phyloP scores from a whole-genome alignment of 37 sponge, comb jelly and placozoan species.

The Bolinopsis microptera region DNA sequence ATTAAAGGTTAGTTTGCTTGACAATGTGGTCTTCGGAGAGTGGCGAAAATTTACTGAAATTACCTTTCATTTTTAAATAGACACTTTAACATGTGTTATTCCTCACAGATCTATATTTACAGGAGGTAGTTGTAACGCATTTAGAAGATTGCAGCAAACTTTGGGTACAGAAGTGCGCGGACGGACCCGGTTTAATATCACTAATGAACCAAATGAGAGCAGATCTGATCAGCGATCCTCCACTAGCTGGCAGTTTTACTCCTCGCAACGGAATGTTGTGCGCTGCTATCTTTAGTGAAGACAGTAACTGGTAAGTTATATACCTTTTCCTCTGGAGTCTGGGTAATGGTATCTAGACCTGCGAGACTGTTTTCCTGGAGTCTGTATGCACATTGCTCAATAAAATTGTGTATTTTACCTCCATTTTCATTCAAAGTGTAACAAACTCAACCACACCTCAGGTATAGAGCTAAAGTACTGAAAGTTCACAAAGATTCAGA shows the following conservation, averaged over 20 bases:
- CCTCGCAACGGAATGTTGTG: constrained; percentile 76
- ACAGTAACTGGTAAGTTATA: constrained; percentile 59
- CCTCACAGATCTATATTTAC: too few relatives aligned
- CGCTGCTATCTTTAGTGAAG: constrained; percentile 81
- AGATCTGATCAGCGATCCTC: constrained; percentile 82
- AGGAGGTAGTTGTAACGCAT: constrained; percentile 41
- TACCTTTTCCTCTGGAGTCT: neutral
- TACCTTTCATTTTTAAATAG: too few relatives aligned
- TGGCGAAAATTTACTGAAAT: too few relatives aligned
- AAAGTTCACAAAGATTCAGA: constrained; percentile 65
- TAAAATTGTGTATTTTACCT: too few relatives aligned
- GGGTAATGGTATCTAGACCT: neutral
- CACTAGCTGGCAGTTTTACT: constrained; percentile 79
- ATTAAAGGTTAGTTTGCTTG: neutral
- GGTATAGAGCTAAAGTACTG: constrained; percentile 87
- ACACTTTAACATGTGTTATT: too few relatives aligned
- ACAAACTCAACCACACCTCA: too few relatives aligned
- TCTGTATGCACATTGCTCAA: too few relatives aligned
- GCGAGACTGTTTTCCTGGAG: neutral
- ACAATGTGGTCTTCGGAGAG: neutral
- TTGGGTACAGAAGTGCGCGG: constrained; percentile 66
- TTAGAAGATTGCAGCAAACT: constrained; percentile 13
- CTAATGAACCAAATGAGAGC: constrained; percentile 77
- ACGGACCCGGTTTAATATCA: constrained; percentile 71
- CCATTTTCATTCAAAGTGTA: too few relatives aligned